Evolutionary conservation across 2,113 vertebrate species (phyloP), one percentile per base, ranked within the genome.

Genomic region (Cranoglanis bouderius): DNA sequence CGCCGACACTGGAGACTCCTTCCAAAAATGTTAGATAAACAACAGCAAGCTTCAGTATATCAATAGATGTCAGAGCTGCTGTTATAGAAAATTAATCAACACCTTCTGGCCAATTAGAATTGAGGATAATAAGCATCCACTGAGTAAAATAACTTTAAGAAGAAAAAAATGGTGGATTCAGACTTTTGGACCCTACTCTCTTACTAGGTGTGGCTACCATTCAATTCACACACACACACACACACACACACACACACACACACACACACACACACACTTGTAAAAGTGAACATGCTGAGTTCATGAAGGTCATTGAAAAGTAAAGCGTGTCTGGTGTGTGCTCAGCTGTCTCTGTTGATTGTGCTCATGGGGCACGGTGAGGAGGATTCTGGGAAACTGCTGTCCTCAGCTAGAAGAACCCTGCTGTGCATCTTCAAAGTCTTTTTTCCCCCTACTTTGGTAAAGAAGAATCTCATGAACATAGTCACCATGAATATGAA

Each of bases 381-480:
- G 19, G 65, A 51, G 82, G 75, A 90, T 88, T 88, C 29, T 88
- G 70, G 43, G 82, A 89, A 85, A 89, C 85, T 49, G 32, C 40
- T 51, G 82, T 74, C 77, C 72, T 72, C 29, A 43, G 59, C 78
- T 21, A 38, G 61, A 78, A 84, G n/a, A 81, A 18, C 26, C 57
- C 72, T 65, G 87, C 65, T 83, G 80, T 26, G 67, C 8, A 29
- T n/a, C 65, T 59, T 83, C 2, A 32, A 59, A 72, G 6, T 49
- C 0, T 32, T 40, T 70, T 10, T 24, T 21, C 10, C 1, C 0
- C 46, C 0, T 53, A 32, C 49, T 53, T 80, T 80, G 6, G 43
- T 80, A 13, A 32, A 6, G 29, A 51, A 19, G 29, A 32, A n/a
- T 53, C 29, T n/a, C 46, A 32, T 32, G 49, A 80, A 8, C 29